Evolutionary conservation across 2,113 vertebrate species (phyloP).

Genomic region (Podarcis muralis): DNA sequence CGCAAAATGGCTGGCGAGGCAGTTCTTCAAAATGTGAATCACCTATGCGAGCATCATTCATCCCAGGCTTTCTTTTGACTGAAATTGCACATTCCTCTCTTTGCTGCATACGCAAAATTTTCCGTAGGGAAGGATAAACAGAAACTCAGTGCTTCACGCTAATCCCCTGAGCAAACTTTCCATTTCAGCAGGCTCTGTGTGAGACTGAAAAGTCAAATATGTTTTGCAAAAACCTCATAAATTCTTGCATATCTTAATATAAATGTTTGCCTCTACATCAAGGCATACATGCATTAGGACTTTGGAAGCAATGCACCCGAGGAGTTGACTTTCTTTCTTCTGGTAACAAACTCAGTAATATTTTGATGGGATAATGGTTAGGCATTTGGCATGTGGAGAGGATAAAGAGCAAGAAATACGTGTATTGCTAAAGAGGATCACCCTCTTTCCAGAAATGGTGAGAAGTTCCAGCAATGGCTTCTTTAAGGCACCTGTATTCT

Average conservation of each 20-base stretch:
- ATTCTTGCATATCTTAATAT: constrained; percentile 2
- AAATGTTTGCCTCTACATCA: not conserved
- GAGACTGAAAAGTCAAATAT: constrained; percentile 12
- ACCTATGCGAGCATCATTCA: not conserved
- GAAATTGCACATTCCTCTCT: constrained; percentile 4
- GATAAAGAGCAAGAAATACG: not conserved
- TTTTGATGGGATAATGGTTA: not conserved
- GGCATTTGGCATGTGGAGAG: not conserved
- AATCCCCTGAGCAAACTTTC: constrained; percentile 2
- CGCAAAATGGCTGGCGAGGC: constrained; percentile 3
- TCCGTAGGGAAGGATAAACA: not conserved
- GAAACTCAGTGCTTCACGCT: not conserved
- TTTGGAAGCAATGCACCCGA: not conserved
- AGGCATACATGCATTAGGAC: not conserved
- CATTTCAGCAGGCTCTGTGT: constrained; percentile 2
- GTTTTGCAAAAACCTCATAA: not conserved
- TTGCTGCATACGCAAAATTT: constrained; percentile 31
- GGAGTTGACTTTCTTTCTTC: not conserved
- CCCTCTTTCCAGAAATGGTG: not conserved
- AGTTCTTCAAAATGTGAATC: not conserved
- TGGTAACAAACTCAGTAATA: not conserved
- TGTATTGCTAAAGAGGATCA: not conserved
- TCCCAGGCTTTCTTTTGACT: not conserved
- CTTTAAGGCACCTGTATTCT: not conserved
- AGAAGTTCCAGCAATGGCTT: not conserved